These are phyloP conservation scores for Micropoecilia bifurca DNA, from an alignment of 2,797 vertebrate species.

Conservation along the genomic window DNA sequence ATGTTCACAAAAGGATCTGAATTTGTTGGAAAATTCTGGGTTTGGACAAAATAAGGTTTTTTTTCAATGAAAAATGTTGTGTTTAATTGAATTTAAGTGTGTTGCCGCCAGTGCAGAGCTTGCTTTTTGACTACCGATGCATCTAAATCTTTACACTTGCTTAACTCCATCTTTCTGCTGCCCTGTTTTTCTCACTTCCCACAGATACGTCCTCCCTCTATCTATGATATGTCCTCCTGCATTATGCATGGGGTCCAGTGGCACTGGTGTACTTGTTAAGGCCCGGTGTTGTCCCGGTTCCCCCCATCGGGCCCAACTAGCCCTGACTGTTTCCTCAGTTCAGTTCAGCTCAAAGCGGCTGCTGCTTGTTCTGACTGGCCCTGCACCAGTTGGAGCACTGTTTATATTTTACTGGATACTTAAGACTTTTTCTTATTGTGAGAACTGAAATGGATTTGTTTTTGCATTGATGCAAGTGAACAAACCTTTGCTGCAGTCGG, in stretches of 20 bases:
- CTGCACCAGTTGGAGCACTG: slow-evolving; percentile 7
- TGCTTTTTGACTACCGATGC: not conserved
- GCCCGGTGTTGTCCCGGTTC: slow-evolving; percentile 59
- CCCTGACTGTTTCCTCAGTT: slow-evolving; percentile 30
- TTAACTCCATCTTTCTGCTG: slow-evolving; percentile 13
- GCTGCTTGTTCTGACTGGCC: slow-evolving; percentile 20
- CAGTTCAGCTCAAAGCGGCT: not conserved
- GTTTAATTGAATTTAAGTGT: not conserved
- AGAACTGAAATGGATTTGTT: not conserved
- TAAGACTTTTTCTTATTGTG: not conserved
- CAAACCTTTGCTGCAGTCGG: slow-evolving; percentile 4
- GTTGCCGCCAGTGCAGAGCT: not conserved
- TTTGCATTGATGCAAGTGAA: not conserved
- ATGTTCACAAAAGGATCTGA: not conserved
- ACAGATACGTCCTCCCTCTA: not conserved
- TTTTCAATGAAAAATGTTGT: not conserved
- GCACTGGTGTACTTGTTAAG: slow-evolving; percentile 70
- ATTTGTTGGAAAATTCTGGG: not conserved
- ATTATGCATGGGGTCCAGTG: slow-evolving; percentile 70
- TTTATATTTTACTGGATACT: not conserved
- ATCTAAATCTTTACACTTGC: not conserved
- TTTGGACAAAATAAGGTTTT: not conserved
- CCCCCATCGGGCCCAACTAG: slow-evolving; percentile 64
- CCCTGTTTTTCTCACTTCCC: slow-evolving; percentile 34
- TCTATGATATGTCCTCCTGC: slow-evolving; percentile 61